Base-by-base conservation (phyloP, 1,140 invertebrate genomes). In the Bacillus rossius region DNA sequence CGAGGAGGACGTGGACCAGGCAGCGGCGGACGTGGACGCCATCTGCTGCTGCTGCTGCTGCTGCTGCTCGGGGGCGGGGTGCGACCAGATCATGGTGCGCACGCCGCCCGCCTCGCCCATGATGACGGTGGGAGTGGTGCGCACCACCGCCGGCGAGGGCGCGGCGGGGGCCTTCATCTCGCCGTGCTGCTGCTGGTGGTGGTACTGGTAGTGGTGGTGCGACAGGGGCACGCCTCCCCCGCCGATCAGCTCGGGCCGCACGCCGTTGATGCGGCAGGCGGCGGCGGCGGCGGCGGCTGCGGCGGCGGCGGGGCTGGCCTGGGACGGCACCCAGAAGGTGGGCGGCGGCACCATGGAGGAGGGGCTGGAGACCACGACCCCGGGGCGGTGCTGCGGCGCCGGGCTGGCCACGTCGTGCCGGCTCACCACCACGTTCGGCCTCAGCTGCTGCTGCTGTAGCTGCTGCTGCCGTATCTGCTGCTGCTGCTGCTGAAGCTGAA, bases 71-170 rank as follows among this genome's bases (percentile, higher is more conserved):
- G 60, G 38, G 70, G 80, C 65, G 10, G 84, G 83, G 63, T 85
- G 79, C 23, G 87, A 88, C 92, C 92, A 95, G 58, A 94, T 87
- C 91, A 94, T 94, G 37, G 92, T 94, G 49, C 91, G 78, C 0
- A 94, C 91, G 13, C 91, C 91, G 34, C 91, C 92, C 3, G 89
- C 89, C 71, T 94, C 91, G 23, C 91, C 90, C 89, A 93, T 93
- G 57, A 92, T 89, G 56, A 92, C 90, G 8, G 88, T 89, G 5
- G 91, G 90, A n/a, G 89, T 86, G 59, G 87, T 83, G 63, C 87
- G 73, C 67, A 79, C 71, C 65, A 82, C 78, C 42, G 64, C 34
- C 59, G 64, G 57, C 67, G 68, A 25, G 61, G 59, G 54, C 76
- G 64, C 78, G 60, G 76, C 77, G 22, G 83, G 72, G 67, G 83